phyloP scores from a whole-genome alignment of 1,140 invertebrate genomes.

The Cydia strobilella region DNA sequence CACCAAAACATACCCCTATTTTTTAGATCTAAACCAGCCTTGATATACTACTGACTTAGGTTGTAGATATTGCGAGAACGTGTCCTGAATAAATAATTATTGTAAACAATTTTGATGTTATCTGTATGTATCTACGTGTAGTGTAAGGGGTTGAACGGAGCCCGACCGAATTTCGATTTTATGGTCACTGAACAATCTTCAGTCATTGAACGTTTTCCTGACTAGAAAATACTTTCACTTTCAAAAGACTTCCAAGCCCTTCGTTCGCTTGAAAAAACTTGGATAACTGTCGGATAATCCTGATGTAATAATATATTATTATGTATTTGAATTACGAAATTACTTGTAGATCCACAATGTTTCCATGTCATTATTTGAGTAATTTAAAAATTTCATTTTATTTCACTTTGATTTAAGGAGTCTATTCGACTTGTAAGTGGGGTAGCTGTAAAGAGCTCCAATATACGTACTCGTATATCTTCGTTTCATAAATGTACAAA shows the following conservation, averaged over 20 bases:
- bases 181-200: conserved; percentile 36
- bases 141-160: conserved; percentile 29
- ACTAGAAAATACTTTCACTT: conserved; percentile 34
- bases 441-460: too few relatives aligned
- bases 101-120: conserved; percentile 32
- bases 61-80: conserved; percentile 13
- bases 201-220: conserved; percentile 31
- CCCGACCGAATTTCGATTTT: conserved; percentile 35
- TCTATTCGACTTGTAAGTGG: too few relatives aligned
- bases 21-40: conserved; percentile 7
- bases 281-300: conserved; percentile 23
- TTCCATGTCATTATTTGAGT: neutral
- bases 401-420: too few relatives aligned
- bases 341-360: neutral
- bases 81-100: conserved; percentile 31
- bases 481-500: too few relatives aligned
- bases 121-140: conserved; percentile 30
- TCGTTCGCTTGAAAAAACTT: conserved; percentile 13
- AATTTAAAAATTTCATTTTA: too few relatives aligned
- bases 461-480: too few relatives aligned
- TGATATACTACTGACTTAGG: conserved; percentile 13
- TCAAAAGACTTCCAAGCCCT: conserved; percentile 17
- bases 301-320: neutral
- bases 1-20: conserved; percentile 4
- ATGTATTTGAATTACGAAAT: neutral